Conservation (phyloP, 2,888 invertebrate species). For the Philereme vetulata region DNA sequence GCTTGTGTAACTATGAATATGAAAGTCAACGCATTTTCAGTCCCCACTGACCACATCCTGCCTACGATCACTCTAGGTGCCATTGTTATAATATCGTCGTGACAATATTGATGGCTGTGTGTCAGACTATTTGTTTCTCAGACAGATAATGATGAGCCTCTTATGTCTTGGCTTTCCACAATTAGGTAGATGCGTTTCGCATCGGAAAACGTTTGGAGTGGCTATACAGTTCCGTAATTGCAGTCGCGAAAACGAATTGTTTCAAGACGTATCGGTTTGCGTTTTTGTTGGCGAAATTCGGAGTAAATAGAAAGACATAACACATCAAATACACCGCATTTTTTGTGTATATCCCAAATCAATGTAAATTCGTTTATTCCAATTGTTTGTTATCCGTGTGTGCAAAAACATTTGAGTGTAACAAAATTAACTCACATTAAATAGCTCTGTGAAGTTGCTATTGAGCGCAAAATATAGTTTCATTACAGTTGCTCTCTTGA, state of each 20-base stretch:
- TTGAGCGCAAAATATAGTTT: slow-evolving; percentile 52
- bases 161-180: slow-evolving; percentile 44
- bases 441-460: slow-evolving; percentile 42
- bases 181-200: slow-evolving; percentile 36
- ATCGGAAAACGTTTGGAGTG: slow-evolving; percentile 37
- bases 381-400: slow-evolving; percentile 3
- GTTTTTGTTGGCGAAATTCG: slow-evolving; percentile 11
- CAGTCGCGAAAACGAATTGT: slow-evolving; percentile 35
- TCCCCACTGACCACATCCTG: slow-evolving; percentile 21
- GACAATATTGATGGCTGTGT: slow-evolving; percentile 40
- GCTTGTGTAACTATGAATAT: too few species aligned
- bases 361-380: background rate
- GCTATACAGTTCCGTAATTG: slow-evolving; percentile 32
- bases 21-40: slow-evolving; percentile 1
- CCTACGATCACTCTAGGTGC: slow-evolving; percentile 20
- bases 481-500: slow-evolving; percentile 46
- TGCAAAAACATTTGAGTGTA: slow-evolving; percentile 25
- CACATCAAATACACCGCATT: too few species aligned
- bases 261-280: slow-evolving; percentile 30
- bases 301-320: background rate
- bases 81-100: slow-evolving; percentile 40
- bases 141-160: slow-evolving; percentile 43
- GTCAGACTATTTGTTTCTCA: slow-evolving; percentile 40
- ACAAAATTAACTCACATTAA: slow-evolving; percentile 38
- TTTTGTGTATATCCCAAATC: too few species aligned